Base-by-base conservation (phyloP, 1,140 invertebrate genomes). In the Drosophila parabipectinata region DNA sequence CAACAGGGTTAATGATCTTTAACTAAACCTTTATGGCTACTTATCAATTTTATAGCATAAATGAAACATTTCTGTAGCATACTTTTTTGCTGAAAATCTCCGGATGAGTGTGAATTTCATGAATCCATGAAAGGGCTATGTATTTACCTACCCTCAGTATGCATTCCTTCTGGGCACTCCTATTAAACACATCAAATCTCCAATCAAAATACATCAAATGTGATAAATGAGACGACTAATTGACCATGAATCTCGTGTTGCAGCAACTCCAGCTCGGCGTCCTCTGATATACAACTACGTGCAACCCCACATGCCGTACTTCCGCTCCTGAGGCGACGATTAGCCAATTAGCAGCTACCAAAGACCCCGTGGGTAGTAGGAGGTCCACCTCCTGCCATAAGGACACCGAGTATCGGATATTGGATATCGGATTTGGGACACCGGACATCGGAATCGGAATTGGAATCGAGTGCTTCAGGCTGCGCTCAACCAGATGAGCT, bases 221-320 rank as follows among this genome's bases (percentile, higher is more conserved):
- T 5, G 39, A 5, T 44, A 2, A 37, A 41, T 48, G 68, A 74
- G 60, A 32, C 32, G 14, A 28, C 8, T 73, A 30, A 55, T 57
- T 51, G 54, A 56, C 34, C 37, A 47, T 15, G 28, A 8, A 30
- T 15, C 39, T 45, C n/a, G 15, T 41, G 21, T 84, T 90, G 50
- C 84, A 89, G 79, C 75, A 21, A 77, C 77, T 9, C 75, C 79
- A 14, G 84, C 79, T 4, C 66, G 90, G 53, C 59, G 85, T 52
- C 90, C 90, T 12, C 67, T 91, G 28, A 78, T 91, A 34, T 91
- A 91, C 53, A 91, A 91, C 57, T 91, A 91, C 48, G 66, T 91
- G 58, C 85, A 91, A 50, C 82, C 69, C 8, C 84, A 89, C 48
- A 67, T 83, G 54, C 89, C 90, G 37, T 91, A 76, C 55, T 91